Evolutionary conservation across 2,797 vertebrate species (phyloP).

Genomic region (Octomys mimax): DNA sequence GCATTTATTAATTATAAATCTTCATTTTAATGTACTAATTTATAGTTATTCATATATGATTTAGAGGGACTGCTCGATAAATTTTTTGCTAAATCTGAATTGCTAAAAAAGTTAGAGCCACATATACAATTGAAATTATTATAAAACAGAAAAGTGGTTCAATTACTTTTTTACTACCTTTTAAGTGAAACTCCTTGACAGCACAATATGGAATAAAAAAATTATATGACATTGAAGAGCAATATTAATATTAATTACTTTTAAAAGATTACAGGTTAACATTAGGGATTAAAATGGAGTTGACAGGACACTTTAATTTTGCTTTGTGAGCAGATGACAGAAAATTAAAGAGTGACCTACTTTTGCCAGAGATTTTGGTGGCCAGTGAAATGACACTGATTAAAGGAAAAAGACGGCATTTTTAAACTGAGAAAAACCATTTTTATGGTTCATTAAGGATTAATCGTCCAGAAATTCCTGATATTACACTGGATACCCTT

Average conservation of each 20-base stretch:
- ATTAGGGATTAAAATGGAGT: constrained; percentile 67
- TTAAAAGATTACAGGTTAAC: constrained; percentile 49
- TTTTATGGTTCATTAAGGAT: constrained; percentile 87
- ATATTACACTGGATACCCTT: constrained; percentile 82
- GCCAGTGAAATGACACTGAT: constrained; percentile 80
- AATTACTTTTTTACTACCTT: neutral
- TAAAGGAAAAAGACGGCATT: constrained; percentile 78
- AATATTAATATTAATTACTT: constrained; percentile 42
- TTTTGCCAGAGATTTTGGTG: constrained; percentile 76
- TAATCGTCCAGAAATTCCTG: constrained; percentile 86
- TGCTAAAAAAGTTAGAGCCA: neutral
- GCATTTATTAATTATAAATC: constrained; percentile 64
- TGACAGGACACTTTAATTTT: constrained; percentile 62
- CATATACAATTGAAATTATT: neutral
- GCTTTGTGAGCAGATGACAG: constrained; percentile 54
- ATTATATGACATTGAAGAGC: neutral
- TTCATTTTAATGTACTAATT: neutral
- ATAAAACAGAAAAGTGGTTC: neutral
- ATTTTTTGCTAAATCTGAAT: constrained; percentile 35
- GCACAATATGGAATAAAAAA: neutral
- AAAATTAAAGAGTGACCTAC: constrained; percentile 58
- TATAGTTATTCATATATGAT: neutral
- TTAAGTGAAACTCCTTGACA: constrained; percentile 4
- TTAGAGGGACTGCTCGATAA: neutral
- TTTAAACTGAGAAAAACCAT: constrained; percentile 84